A percentile compares a stretch with the other conserved stretches of the same genome.
Conservation (phyloP, 2,113 vertebrate species). For the Hemiprocne comata region DNA sequence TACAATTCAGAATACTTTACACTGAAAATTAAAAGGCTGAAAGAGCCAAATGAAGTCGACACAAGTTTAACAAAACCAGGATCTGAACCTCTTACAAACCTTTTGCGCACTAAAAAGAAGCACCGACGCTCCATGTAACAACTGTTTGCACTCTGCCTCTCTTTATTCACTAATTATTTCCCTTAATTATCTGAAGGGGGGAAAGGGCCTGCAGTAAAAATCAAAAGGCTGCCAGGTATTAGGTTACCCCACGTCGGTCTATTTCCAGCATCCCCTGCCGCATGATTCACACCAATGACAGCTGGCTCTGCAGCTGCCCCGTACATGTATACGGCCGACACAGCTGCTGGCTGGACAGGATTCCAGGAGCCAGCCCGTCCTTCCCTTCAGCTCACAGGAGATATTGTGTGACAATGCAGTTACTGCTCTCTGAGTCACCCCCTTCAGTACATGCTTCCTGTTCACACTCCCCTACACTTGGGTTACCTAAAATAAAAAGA, state of each 20-base stretch:
- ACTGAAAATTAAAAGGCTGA: neutral
- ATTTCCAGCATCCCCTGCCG: constrained; percentile 89
- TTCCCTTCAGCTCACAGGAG: constrained; percentile 33
- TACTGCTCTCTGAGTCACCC: neutral
- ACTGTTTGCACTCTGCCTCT: neutral
- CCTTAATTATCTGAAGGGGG: constrained; percentile 18
- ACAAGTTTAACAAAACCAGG: neutral
- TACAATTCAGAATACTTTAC: neutral
- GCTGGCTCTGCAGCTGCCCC: constrained; percentile 95
- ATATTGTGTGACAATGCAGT: constrained; percentile 30
- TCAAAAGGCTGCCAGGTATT: constrained; percentile 86
- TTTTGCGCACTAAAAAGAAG: neutral
- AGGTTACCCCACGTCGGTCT: constrained; percentile 89
- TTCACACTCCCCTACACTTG: neutral
- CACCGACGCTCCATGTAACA: neutral
- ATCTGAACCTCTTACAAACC: neutral
- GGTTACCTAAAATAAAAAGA: constrained; percentile 37
- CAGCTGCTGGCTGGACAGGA: constrained; percentile 90
- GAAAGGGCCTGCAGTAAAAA: constrained; percentile 76
- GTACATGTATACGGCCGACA: constrained; percentile 84
- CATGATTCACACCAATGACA: constrained; percentile 90
- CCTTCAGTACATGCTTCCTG: neutral
- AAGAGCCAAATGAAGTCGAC: neutral
- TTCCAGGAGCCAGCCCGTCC: constrained; percentile 84
- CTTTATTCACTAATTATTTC: constrained; percentile 21